A percentile compares a stretch with the other conserved stretches of the same genome.
Evolutionary conservation across 2,797 vertebrate species (phyloP).

Genomic region (Nothura maculosa): DNA sequence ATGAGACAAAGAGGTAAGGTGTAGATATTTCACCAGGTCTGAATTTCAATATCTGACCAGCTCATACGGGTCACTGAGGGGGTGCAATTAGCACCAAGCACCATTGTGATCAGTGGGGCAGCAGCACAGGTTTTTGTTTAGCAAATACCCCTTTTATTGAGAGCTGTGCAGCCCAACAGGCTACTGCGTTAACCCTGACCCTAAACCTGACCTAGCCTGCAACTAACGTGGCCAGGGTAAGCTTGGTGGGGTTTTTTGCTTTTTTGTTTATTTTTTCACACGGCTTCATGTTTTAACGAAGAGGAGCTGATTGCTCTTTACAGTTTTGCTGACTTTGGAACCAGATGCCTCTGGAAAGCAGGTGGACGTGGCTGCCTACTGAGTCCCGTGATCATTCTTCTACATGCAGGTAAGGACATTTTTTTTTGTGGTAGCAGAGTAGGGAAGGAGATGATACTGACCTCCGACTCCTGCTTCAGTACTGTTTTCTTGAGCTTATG

Average conservation of each 20-base stretch:
- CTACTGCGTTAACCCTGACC: background rate
- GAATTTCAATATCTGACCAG: background rate
- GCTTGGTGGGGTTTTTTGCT: background rate
- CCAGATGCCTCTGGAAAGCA: background rate
- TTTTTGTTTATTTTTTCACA: background rate
- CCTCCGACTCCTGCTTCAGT: background rate
- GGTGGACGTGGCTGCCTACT: background rate
- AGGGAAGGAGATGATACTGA: background rate
- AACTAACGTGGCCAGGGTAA: background rate
- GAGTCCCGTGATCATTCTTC: background rate
- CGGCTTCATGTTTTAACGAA: rapidly evolving
- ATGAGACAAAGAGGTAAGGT: background rate
- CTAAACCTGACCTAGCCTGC: too few species aligned
- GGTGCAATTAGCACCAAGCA: background rate
- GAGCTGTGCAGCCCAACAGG: rapidly evolving
- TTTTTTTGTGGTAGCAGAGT: background rate
- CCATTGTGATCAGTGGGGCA: background rate
- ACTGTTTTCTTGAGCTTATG: background rate
- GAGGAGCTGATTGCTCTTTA: background rate
- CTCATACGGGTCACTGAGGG: background rate
- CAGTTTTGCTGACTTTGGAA: background rate
- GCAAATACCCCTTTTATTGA: rapidly evolving
- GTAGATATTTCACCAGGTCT: background rate
- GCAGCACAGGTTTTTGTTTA: background rate
- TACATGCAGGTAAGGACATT: rapidly evolving